Conservation (phyloP, 2,113 vertebrate species). For the Oryzias javanicus region DNA sequence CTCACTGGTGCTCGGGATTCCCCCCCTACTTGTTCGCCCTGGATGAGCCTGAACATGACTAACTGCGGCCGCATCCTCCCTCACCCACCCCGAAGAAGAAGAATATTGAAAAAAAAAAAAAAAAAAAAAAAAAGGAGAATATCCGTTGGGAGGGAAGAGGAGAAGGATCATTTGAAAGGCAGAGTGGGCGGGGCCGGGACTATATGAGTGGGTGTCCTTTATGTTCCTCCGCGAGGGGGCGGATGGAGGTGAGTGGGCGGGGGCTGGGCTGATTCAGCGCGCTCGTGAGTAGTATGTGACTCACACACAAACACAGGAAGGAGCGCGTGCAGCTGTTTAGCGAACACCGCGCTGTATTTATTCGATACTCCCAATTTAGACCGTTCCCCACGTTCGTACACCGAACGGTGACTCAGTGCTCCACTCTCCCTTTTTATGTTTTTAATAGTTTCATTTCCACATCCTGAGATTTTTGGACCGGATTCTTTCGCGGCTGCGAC, state of each 20-base stretch:
- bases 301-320: conserved; percentile 79
- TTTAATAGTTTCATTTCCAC: conserved; percentile 63
- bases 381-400: conserved; percentile 39
- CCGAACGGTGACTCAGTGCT: conserved; percentile 62
- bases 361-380: conserved; percentile 42
- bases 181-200: conserved; percentile 64
- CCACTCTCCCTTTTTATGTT: conserved; percentile 35
- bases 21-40: conserved; percentile 61
- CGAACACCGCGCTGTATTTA: conserved; percentile 62
- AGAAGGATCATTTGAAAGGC: conserved; percentile 60
- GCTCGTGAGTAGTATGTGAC: conserved; percentile 75
- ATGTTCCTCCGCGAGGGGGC: conserved; percentile 57
- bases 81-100: conserved; percentile 10
- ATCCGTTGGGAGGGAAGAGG: conserved; percentile 49
- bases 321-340: conserved; percentile 64
- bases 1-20: conserved; percentile 72
- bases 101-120: conserved; percentile 16
- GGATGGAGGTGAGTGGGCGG: conserved; percentile 70
- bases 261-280: conserved; percentile 62
- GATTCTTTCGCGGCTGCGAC: conserved; percentile 35
- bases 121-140: conserved; percentile 30
- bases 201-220: conserved; percentile 66
- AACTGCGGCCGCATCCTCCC: conserved; percentile 54
- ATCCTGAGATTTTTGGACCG: conserved; percentile 61
- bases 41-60: conserved; percentile 72